Conservation (phyloP, 2,888 invertebrate genomes). For the Pedicia rivosa region DNA sequence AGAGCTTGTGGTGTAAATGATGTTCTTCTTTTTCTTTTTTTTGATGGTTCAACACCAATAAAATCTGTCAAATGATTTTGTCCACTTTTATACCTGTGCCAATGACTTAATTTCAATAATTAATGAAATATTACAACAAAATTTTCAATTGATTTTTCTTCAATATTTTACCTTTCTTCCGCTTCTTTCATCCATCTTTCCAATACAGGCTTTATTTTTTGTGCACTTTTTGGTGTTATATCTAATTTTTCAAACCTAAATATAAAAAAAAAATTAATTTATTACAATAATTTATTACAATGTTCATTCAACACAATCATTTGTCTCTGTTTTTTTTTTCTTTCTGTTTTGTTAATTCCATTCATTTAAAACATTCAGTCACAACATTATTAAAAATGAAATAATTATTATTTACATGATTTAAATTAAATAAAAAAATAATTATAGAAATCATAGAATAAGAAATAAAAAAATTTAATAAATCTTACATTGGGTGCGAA, state of each 20-base stretch:
- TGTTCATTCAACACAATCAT: no score
- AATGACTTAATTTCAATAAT: slow-evolving; percentile 29
- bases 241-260: slow-evolving; percentile 97
- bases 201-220: slow-evolving; percentile 96
- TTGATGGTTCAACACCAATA: slow-evolving; percentile 90
- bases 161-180: slow-evolving; percentile 68
- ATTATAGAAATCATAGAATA: no score
- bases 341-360: no score
- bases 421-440: no score
- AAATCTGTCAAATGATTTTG: slow-evolving; percentile 91
- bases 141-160: neutral
- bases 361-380: no score
- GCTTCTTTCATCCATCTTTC: slow-evolving; percentile 99
- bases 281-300: neutral
- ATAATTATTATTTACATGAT: no score
- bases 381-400: no score
- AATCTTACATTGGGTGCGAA: no score
- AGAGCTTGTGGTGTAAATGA: slow-evolving; percentile 95
- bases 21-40: slow-evolving; percentile 90
- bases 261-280: slow-evolving; percentile 32
- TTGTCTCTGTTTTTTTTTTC: no score
- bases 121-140: no score
- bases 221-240: slow-evolving; percentile 98
- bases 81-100: slow-evolving; percentile 76
- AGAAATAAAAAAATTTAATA: no score